Evolutionary conservation across 2,113 vertebrate species (phyloP).

Genomic region (Candoia aspera): DNA sequence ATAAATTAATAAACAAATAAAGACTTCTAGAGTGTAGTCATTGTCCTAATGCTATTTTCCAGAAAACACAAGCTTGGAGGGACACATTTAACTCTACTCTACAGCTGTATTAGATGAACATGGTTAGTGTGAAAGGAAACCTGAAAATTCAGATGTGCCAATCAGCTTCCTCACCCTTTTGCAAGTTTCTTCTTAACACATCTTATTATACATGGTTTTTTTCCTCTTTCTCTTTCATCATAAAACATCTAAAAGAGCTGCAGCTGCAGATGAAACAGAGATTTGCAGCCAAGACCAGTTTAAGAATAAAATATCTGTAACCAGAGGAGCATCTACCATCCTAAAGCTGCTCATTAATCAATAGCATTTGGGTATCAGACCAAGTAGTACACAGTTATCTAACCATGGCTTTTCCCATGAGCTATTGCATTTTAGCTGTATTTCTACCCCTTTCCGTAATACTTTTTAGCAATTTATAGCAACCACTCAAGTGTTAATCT

Average conservation of each 20-base stretch:
- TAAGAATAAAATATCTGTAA: not conserved
- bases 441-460: not conserved
- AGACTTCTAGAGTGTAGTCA: not conserved
- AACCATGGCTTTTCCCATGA: not conserved
- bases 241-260: not conserved
- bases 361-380: not conserved
- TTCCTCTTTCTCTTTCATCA: not conserved
- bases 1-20: not conserved
- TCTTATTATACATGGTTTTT: too few relatives aligned
- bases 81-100: not conserved
- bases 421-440: not conserved
- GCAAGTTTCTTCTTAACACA: not conserved
- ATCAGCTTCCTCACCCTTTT: not conserved
- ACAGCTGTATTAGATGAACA: not conserved
- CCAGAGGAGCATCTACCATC: not conserved
- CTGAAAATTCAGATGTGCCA: not conserved
- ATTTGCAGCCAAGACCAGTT: not conserved
- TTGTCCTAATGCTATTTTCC: not conserved
- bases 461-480: not conserved
- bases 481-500: not conserved
- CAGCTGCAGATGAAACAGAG: not conserved
- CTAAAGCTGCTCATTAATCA: not conserved
- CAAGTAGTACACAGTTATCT: not conserved
- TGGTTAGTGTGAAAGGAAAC: not conserved
- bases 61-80: not conserved